Base-by-base conservation (phyloP, 2,113 vertebrate genomes). In the Phalacrocorax aristotelis region DNA sequence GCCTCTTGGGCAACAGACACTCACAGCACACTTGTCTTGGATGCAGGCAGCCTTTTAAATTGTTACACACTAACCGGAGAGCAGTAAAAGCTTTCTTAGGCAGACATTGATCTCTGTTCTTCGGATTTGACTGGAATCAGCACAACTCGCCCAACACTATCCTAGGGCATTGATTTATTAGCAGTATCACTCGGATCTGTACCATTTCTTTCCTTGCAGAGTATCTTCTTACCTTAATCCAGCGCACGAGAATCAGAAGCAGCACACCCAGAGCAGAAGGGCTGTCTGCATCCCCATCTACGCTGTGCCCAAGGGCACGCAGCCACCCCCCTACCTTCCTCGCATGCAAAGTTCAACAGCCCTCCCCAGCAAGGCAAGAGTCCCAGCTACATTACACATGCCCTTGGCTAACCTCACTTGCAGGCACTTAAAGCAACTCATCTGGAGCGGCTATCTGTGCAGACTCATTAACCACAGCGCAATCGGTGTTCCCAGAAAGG, bases 241-340 rank as follows among this genome's bases (percentile, higher is more conserved):
- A 54, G 62, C 40, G 19, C 34, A 40, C 0, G 7, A 46, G 52
- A 25, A 66, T 27, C 48, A 32, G 49, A 32, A 51, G 38, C 69
- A 32, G 20, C 15, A 2, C 22, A 3, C 13, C 20, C 62, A 8
- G 83, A 46, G 52, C n/a, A 27, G 64, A 2, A 38, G 81, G 20
- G 23, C 76, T 81, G 65, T 12, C 26, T 55, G 60, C 38, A 46
- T 18, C 22, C n/a, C 52, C n/a, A 2, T 0, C 14, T 7, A 21
- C 36, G 2, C 20, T 2, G 0, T 2, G 16, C 13, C 34, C 48
- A 36, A 61, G 32, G 4, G 1, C 29, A 42, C 4, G 0, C 15
- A 54, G 48, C 42, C 40, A 6, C 72, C 42, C 12, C 4, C 5
- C 32, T 22, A 4, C 32, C 72, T 32, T 27, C 62, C 32, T 6